phyloP scores from a whole-genome alignment of 2,113 vertebrate genomes.

The Orthochromis malagaraziensis region DNA sequence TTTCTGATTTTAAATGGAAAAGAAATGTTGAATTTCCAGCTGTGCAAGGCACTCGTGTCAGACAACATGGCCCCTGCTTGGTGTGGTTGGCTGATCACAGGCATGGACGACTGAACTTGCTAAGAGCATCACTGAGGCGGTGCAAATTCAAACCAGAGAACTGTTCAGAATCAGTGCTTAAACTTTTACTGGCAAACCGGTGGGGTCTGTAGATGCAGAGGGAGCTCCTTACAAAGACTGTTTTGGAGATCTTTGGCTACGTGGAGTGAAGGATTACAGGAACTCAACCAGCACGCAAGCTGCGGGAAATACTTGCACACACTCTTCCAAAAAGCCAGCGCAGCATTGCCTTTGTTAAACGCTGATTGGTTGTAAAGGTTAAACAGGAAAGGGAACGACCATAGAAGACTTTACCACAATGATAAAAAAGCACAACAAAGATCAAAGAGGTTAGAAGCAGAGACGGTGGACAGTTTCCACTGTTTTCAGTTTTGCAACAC shows the following conservation, averaged over 20 bases:
- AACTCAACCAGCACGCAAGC: neutral
- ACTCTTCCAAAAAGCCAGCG: neutral
- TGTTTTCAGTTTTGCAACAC: neutral
- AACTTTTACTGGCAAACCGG: neutral
- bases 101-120: neutral
- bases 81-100: neutral
- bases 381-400: neutral
- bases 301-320: neutral
- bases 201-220: neutral
- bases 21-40: neutral
- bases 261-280: neutral
- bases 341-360: neutral
- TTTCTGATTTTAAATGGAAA: neutral
- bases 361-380: neutral
- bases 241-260: neutral
- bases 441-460: neutral
- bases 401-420: neutral
- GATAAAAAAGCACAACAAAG: neutral
- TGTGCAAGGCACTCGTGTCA: neutral
- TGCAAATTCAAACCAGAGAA: neutral
- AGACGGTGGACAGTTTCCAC: neutral
- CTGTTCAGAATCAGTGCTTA: neutral
- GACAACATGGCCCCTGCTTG: neutral
- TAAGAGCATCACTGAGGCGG: neutral
- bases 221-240: neutral